Evolutionary conservation across 2,888 invertebrate genomes (phyloP).

Genomic region (Corythucha ciliata): DNA sequence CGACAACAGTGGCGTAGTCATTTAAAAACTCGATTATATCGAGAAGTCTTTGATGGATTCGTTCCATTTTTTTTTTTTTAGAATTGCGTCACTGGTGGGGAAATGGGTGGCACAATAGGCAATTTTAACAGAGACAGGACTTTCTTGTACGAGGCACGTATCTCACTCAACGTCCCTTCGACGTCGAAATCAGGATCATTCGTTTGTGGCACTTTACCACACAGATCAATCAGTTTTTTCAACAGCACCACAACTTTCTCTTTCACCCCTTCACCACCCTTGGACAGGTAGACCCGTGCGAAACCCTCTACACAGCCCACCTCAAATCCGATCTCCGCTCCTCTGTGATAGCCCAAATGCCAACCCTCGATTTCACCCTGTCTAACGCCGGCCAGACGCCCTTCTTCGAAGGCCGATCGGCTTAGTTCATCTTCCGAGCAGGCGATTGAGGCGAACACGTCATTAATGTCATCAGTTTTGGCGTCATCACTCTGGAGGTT

Average conservation of each 20-base stretch:
- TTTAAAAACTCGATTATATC: constrained; percentile 48
- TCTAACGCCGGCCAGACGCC: constrained; percentile 51
- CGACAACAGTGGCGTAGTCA: constrained; percentile 53
- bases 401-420: too few species aligned
- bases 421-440: constrained; percentile 60
- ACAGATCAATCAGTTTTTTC: constrained; percentile 48
- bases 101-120: too few species aligned
- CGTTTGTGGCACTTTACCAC: constrained; percentile 60
- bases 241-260: constrained; percentile 49
- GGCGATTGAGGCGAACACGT: constrained; percentile 60
- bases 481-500: too few species aligned
- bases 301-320: constrained; percentile 63
- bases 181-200: constrained; percentile 54
- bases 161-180: constrained; percentile 49
- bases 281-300: constrained; percentile 44
- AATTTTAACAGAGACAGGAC: too few species aligned
- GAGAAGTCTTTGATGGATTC: constrained; percentile 19
- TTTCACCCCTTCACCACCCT: not conserved
- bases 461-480: constrained; percentile 71
- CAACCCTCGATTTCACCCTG: constrained; percentile 56
- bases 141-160: constrained; percentile 60
- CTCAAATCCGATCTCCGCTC: constrained; percentile 64
- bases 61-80: constrained; percentile 37
- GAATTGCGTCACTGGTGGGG: constrained; percentile 48
- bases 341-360: constrained; percentile 68